Conservation (phyloP, 2,797 vertebrate species). For the Chloroceryle inda region DNA sequence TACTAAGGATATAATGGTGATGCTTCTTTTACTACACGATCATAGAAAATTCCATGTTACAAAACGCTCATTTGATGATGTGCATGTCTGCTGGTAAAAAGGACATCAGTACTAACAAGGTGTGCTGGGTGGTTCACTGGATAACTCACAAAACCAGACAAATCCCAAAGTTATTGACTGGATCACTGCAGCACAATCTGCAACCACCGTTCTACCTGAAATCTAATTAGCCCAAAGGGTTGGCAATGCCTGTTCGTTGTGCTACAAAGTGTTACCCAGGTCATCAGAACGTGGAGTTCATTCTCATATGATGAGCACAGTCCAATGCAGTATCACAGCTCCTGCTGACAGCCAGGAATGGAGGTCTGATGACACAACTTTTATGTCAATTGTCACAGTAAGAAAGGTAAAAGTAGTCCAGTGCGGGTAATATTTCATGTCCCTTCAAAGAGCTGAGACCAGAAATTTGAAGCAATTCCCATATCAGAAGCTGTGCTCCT, state of each 20-base stretch:
- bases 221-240: background rate
- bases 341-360: background rate
- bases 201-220: background rate
- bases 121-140: background rate
- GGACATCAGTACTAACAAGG: background rate
- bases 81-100: conserved; percentile 7
- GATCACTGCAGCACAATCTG: background rate
- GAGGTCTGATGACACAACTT: background rate
- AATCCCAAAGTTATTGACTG: background rate
- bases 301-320: background rate
- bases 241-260: background rate
- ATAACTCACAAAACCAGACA: conserved; percentile 25
- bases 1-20: background rate
- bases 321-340: background rate
- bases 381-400: background rate
- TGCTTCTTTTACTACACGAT: background rate
- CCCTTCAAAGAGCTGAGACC: background rate
- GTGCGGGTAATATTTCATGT: background rate
- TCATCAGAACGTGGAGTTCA: background rate
- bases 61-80: background rate
- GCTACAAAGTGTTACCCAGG: background rate
- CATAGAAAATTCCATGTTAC: conserved; percentile 22
- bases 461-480: background rate
- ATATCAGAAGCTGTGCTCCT: background rate
- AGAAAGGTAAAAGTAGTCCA: background rate